Evolutionary conservation across 2,888 invertebrate species (phyloP).

Genomic region (Odontocolon sp.): DNA sequence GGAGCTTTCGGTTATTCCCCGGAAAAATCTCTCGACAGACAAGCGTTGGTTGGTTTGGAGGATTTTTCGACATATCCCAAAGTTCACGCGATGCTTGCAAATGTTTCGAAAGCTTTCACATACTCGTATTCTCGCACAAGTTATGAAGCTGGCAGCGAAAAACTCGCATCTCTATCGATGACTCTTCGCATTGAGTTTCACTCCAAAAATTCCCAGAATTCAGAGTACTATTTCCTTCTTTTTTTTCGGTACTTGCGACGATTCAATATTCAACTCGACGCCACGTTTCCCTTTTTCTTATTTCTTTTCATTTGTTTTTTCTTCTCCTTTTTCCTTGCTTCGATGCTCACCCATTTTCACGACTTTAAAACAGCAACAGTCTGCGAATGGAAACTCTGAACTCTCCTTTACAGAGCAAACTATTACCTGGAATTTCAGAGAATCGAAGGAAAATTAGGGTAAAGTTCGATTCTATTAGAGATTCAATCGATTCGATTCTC

Average conservation of each 20-base stretch:
- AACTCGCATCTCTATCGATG: not conserved
- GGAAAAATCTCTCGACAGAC: slow-evolving; percentile 29
- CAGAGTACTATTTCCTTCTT: slow-evolving; percentile 27
- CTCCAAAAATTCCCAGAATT: not conserved
- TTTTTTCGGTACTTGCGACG: slow-evolving; percentile 28
- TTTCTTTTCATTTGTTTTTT: slow-evolving; percentile 8
- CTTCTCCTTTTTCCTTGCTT: not conserved
- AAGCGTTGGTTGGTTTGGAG: not conserved
- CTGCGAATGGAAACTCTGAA: not conserved
- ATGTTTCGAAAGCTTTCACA: slow-evolving; percentile 43
- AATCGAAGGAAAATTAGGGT: not conserved
- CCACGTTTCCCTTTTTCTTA: slow-evolving; percentile 4
- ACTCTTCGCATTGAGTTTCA: slow-evolving; percentile 21
- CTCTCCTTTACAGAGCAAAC: not conserved
- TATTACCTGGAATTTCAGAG: not conserved
- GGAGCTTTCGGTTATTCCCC: slow-evolving; percentile 37
- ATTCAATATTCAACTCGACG: slow-evolving; percentile 40
- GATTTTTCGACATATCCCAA: not conserved
- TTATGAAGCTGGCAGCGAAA: not conserved
- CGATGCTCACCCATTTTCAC: not conserved
- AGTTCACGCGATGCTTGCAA: slow-evolving; percentile 22
- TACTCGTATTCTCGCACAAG: not conserved
- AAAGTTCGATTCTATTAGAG: too few relatives aligned
- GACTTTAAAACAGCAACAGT: slow-evolving; percentile 1
- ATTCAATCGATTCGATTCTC: not conserved